Base-by-base conservation (phyloP, 2,113 vertebrate species). In the Tympanuchus pallidicinctus region DNA sequence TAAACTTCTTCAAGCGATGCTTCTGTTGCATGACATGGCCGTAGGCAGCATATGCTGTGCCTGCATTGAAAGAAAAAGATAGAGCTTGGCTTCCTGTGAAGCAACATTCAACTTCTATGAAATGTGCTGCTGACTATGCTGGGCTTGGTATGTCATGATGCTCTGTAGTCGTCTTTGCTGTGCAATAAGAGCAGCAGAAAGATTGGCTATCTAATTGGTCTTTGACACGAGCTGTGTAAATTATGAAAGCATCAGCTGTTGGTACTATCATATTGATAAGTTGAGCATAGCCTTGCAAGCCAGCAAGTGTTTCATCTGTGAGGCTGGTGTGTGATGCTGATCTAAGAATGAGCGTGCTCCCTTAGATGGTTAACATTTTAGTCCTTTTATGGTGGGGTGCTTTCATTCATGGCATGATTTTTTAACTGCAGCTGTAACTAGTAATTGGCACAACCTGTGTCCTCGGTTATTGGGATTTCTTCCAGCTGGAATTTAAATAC, bases 11-110 rank as follows among this genome's bases (percentile, higher is more conserved):
- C 15, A 28, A 54, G 54, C 83, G 40, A 32, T 2, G 1, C 63
- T 88, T 71, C 18, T 78, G 28, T 86, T 70, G 32, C 0, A 1
- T 83, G 88, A 8, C 2, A 2, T 70, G 65, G 82, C 64, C 0
- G 0, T 57, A 80, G 77, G 34, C 71, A 54, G 75, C 52, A 12
- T 48, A 59, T 59, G 21, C 50, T 56, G 7, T 79, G 18, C 50
- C 56, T 81, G 38, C 76, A 71, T 22, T 65, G 66, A 93, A 94
- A 64, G 52, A 74, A 91, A 92, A 91, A 86, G 57, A 72, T 54
- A 73, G 76, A 91, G 65, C 77, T 81, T 94, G 92, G 90, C 92
- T 97, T 93, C 85, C 83, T 94, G 93, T 95, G 86, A 88, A 90
- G 82, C 85, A 52, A 0, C 73, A 45, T 95, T 92, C 78, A 76